Evolutionary conservation across 1,140 invertebrate genomes (phyloP).

Genomic region (Hesperophylax magnus): DNA sequence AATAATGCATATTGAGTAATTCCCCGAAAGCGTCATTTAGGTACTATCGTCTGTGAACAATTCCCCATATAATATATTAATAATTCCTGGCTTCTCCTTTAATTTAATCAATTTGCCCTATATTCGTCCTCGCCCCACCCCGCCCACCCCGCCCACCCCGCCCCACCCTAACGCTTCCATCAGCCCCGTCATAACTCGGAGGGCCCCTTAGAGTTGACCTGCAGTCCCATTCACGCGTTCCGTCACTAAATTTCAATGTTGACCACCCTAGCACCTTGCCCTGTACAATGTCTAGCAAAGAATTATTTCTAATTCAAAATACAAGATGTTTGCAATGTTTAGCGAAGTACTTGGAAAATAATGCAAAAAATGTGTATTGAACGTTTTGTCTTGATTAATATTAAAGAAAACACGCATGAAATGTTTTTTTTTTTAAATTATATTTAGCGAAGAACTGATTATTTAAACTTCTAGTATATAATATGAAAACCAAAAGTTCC

Average conservation of each 20-base stretch:
- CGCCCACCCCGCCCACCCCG: background rate
- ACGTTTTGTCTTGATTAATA: too few relatives aligned
- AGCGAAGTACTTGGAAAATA: too few relatives aligned
- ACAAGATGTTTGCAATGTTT: background rate
- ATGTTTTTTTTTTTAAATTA: too few relatives aligned
- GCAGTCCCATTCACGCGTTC: background rate
- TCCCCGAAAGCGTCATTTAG: too few relatives aligned
- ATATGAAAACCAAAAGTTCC: too few relatives aligned
- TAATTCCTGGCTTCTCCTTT: background rate
- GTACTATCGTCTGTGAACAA: too few relatives aligned
- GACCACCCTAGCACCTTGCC: background rate
- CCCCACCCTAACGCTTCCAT: background rate
- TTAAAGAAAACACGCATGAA: too few relatives aligned
- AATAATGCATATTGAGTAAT: too few relatives aligned
- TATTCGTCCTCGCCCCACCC: constrained; percentile 14
- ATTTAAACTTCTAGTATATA: too few relatives aligned
- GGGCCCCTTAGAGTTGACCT: background rate
- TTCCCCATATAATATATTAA: too few relatives aligned
- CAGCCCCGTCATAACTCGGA: constrained; percentile 17
- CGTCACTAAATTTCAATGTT: background rate
- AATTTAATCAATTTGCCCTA: constrained; percentile 48
- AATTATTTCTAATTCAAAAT: background rate
- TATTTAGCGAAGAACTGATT: too few relatives aligned
- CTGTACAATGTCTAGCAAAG: background rate
- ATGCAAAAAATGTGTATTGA: too few relatives aligned